These are phyloP conservation scores for Dendropsophus ebraccatus DNA, from an alignment of 2,113 vertebrate species.

Conservation along the genomic window DNA sequence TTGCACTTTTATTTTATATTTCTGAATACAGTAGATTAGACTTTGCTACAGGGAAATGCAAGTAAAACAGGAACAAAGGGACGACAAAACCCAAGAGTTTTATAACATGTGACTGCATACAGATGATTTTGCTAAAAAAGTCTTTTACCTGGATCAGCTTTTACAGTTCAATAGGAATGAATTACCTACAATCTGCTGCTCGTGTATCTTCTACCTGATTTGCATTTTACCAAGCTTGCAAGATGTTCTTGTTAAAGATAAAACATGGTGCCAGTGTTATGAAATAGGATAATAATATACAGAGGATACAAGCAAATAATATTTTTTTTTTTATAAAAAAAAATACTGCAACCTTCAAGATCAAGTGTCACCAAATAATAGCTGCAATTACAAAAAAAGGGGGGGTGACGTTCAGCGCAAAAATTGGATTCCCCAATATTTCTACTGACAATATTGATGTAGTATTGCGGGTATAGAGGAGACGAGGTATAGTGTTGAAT, in stretches of 20 bases:
- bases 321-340: neutral
- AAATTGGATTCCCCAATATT: too few relatives aligned
- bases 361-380: too few relatives aligned
- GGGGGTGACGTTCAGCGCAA: too few relatives aligned
- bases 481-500: too few relatives aligned
- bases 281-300: neutral
- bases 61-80: neutral
- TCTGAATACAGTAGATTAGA: neutral
- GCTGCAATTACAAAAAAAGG: too few relatives aligned
- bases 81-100: neutral
- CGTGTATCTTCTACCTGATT: neutral
- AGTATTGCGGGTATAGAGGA: too few relatives aligned
- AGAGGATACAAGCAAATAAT: neutral
- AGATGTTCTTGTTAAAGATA: neutral
- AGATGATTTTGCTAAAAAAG: neutral
- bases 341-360: too few relatives aligned
- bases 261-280: neutral
- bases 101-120: neutral
- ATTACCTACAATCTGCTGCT: slow-evolving; percentile 1
- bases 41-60: neutral
- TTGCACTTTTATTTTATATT: neutral
- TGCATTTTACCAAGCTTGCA: neutral
- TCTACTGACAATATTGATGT: too few relatives aligned
- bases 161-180: neutral
- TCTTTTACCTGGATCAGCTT: neutral